These are phyloP conservation scores for Chelonus formosanus DNA, from an alignment of 2,888 invertebrate genomes.

Conservation along the genomic window DNA sequence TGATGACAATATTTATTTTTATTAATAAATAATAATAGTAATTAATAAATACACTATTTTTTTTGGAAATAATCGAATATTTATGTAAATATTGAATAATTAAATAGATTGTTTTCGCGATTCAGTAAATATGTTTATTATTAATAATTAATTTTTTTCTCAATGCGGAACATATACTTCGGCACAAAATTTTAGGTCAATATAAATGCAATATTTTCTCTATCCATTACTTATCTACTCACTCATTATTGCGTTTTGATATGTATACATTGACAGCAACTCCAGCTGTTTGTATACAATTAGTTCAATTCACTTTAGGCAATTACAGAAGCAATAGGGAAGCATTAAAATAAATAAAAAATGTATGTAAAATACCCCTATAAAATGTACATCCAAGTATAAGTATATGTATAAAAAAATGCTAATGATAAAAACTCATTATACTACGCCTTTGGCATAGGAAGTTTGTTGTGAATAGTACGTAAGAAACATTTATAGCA, in stretches of 20 bases:
- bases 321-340: constrained; percentile 24
- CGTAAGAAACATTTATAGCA: too few species aligned
- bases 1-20: constrained; percentile 14
- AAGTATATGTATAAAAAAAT: too few species aligned
- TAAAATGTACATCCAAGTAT: background rate
- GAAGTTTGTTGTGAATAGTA: constrained; percentile 13
- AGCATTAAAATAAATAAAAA: constrained; percentile 13
- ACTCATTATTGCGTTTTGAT: background rate
- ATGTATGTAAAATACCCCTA: constrained; percentile 8
- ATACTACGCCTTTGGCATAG: constrained; percentile 36
- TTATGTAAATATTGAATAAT: too few species aligned
- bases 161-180: too few species aligned
- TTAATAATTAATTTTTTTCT: too few species aligned
- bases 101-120: too few species aligned
- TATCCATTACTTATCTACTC: constrained; percentile 9
- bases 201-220: too few species aligned
- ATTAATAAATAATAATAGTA: too few species aligned
- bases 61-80: too few species aligned
- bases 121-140: too few species aligned
- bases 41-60: too few species aligned
- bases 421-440: background rate
- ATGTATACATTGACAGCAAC: background rate
- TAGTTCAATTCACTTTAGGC: constrained; percentile 30
- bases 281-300: constrained; percentile 39
- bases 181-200: too few species aligned